phyloP scores from a whole-genome alignment of 2,888 invertebrate species.

The Temnothorax unifasciatus region DNA sequence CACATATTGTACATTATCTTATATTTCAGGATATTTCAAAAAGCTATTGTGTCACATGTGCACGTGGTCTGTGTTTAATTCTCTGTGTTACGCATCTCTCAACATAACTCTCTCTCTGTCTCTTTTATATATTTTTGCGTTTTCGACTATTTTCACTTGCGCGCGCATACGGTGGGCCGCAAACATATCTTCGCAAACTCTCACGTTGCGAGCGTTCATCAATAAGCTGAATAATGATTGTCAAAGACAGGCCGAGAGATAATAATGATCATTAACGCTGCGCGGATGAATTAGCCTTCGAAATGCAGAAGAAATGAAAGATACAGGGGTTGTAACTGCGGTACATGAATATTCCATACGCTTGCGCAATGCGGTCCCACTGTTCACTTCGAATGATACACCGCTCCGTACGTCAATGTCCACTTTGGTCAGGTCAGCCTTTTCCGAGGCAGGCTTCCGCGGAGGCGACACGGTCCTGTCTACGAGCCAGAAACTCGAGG shows the following conservation, averaged over 20 bases:
- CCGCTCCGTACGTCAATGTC: slow-evolving; percentile 66
- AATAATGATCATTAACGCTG: neutral
- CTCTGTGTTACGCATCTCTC: neutral
- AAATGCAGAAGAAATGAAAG: slow-evolving; percentile 21
- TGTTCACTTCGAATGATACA: slow-evolving; percentile 59
- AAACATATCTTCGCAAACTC: neutral
- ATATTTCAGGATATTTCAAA: neutral
- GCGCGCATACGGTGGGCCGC: neutral
- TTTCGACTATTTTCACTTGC: neutral
- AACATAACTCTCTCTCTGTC: no score
- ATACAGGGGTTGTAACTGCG: slow-evolving; percentile 58
- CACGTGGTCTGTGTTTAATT: neutral
- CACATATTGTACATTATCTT: neutral
- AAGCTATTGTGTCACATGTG: neutral
- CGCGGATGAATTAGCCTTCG: neutral
- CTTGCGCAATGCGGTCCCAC: slow-evolving; percentile 70
- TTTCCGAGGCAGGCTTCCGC: slow-evolving; percentile 24
- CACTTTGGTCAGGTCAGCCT: slow-evolving; percentile 52
- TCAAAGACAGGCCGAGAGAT: neutral
- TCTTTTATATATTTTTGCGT: neutral
- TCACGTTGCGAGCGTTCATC: neutral
- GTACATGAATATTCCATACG: slow-evolving; percentile 72
- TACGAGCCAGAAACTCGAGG: slow-evolving; percentile 18
- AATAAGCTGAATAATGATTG: neutral
- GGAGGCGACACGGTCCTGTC: slow-evolving; percentile 50